Evolutionary conservation across 2,797 vertebrate genomes (phyloP), one percentile per base, ranked within the genome.

Genomic region (Lagothrix lagotricha): DNA sequence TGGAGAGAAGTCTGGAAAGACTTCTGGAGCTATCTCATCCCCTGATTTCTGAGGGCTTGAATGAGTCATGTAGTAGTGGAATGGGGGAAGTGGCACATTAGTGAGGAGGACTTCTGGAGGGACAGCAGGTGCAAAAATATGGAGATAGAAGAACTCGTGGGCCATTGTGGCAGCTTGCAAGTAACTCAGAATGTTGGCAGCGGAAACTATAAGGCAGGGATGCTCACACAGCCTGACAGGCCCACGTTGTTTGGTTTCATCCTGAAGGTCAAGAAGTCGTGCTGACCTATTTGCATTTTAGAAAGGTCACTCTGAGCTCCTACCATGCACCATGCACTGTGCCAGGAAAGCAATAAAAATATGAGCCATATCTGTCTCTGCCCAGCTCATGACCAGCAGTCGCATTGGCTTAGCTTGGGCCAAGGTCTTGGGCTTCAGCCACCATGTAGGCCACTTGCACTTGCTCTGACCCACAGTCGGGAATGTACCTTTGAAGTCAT

Each of bases 331-430:
- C 73, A 39, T 7, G 15, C 33, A 11, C 76, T 79, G 7, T 70
- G 3, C 22, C 20, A 44, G 50, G 3, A 33, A 94, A 88, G 52
- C 58, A 52, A 50, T 94, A 36, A 58, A 90, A 77, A 75, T 1
- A 39, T 30, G 57, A 48, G 61, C 4, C 24, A 4, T 20, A 8
- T n/a, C 76, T 76, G 50, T 58, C 26, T 73, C 30, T 28, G 24
- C 67, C 44, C 81, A 64, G 84, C 7, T n/a, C 36, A 36, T 4
- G 3, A 54, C 54, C 17, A 72, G 82, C 1, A 67, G 52, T 39
- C 4, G 0, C 7, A 0, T 0, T 50, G 85, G 30, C 20, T 64
- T 9, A 48, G 76, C 9, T 22, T 54, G 26, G 19, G 26, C 0
- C 3, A 73, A 44, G 22, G 8, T 94, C 86, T 85, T 52, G 30